Evolutionary conservation across 2,797 vertebrate genomes (phyloP), one percentile per base, ranked within the genome.

Genomic region (Danio kyathit): DNA sequence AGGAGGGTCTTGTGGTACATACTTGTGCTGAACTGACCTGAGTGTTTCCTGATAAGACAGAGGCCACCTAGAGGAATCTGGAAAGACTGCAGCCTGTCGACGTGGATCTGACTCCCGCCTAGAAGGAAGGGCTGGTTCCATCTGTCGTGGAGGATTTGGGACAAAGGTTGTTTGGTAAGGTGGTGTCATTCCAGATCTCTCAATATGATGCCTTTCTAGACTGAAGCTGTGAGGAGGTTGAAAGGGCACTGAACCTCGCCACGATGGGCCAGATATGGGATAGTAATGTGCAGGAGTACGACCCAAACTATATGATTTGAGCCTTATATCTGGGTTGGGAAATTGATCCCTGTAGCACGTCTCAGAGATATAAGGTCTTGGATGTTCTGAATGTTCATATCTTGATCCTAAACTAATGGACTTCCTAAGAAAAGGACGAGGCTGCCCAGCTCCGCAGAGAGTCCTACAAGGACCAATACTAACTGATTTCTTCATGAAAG

Each of bases 341-440:
- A 93, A 90, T 82, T 93, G 89, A 1, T 94, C 92, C 91, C 92
- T 93, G 86, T 94, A 91, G 82, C 86, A 92, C 61, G 69, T 93
- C 82, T 95, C 92, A 64, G 93, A 92, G 83, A 93, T 64, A 74
- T 94, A 94, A 0, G 88, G 60, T 84, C 90, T 88, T 0, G 93
- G 92, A 74, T 63, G 93, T 87, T 95, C 93, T 60, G 90, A 91
- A 86, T 94, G 93, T 66, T 94, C 90, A 93, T 93, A 95, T 78
- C 93, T 94, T 29, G 91, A 91, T 59, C 93, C 94, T 73, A 95
- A 89, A 84, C 94, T 95, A 74, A 92, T 87, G 9, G 94, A 94
- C 74, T 95, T 95, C 85, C 92, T 95, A 5, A 95, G 88, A 84
- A 91, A 92, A 72, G 92, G 91, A 48, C 84, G 88, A 41, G 93